Evolutionary conservation across 2,113 vertebrate genomes (phyloP).

Genomic region (Eubucco bourcierii): DNA sequence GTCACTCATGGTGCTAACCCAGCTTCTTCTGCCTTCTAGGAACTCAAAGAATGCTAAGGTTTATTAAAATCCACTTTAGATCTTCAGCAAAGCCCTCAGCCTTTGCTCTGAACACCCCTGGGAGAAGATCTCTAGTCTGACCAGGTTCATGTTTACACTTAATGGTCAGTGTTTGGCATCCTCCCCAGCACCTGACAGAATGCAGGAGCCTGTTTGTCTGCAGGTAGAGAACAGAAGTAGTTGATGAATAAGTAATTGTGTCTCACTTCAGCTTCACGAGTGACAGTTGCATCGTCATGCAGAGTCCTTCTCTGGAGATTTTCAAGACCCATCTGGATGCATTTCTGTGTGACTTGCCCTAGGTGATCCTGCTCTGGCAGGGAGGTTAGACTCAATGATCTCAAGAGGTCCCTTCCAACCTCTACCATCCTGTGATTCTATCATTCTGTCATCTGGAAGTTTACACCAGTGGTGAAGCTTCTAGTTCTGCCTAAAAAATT

Average conservation of each 20-base stretch:
- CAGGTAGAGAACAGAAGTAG: background rate
- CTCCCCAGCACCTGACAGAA: background rate
- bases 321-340: too few species aligned
- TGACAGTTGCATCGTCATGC: background rate
- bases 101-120: background rate
- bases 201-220: conserved; percentile 3
- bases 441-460: background rate
- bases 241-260: conserved; percentile 19
- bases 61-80: background rate
- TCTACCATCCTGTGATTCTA: too few species aligned
- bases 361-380: too few species aligned
- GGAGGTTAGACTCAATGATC: too few species aligned
- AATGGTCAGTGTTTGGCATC: background rate
- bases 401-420: too few species aligned
- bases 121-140: background rate
- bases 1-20: background rate
- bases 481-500: background rate
- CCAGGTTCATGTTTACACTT: background rate
- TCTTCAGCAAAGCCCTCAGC: background rate
- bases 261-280: background rate
- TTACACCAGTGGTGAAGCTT: background rate
- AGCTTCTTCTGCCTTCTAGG: background rate
- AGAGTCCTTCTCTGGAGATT: too few species aligned
- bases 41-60: background rate
- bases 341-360: too few species aligned